These are phyloP conservation scores for Torymus tubicola DNA, from an alignment of 2,888 invertebrate genomes.

Conservation along the genomic window DNA sequence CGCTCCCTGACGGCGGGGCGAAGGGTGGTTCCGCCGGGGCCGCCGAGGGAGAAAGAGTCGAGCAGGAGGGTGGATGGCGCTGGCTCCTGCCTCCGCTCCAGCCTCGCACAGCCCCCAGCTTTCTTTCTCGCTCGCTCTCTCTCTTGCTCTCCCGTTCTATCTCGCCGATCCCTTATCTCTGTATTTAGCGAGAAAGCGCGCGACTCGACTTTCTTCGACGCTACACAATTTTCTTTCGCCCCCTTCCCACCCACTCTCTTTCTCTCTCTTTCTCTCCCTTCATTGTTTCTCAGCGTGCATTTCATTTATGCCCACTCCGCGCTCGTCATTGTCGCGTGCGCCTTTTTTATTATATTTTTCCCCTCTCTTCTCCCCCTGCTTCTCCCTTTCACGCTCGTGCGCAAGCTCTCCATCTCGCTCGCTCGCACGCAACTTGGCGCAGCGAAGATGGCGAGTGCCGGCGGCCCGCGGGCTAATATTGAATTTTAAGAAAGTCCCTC, in stretches of 20 bases:
- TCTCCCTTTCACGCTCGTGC: not conserved
- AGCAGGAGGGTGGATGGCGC: slow-evolving; percentile 36
- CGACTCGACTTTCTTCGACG: slow-evolving; percentile 48
- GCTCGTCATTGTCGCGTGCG: slow-evolving; percentile 36
- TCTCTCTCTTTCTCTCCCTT: slow-evolving; percentile 24
- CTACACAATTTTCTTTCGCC: slow-evolving; percentile 47
- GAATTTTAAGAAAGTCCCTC: slow-evolving; percentile 70
- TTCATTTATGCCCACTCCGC: slow-evolving; percentile 50
- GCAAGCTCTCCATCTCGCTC: not conserved
- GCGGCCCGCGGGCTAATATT: slow-evolving; percentile 66
- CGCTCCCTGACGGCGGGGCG: slow-evolving; percentile 32
- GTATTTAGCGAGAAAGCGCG: slow-evolving; percentile 21
- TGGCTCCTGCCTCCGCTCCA: slow-evolving; percentile 60
- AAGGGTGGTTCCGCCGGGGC: slow-evolving; percentile 59
- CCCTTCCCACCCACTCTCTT: not conserved
- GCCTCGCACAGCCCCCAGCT: not conserved
- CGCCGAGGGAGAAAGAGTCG: slow-evolving; percentile 19
- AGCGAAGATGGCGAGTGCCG: slow-evolving; percentile 65
- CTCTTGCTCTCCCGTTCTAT: not conserved
- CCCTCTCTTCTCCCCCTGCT: not conserved
- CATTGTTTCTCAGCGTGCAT: slow-evolving; percentile 48
- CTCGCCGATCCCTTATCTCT: slow-evolving; percentile 43
- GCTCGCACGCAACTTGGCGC: not conserved
- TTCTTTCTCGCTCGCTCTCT: slow-evolving; percentile 52
- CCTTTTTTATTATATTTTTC: slow-evolving; percentile 21